Evolutionary conservation across 2,888 invertebrate species (phyloP).

Genomic region (Clivina fossor): DNA sequence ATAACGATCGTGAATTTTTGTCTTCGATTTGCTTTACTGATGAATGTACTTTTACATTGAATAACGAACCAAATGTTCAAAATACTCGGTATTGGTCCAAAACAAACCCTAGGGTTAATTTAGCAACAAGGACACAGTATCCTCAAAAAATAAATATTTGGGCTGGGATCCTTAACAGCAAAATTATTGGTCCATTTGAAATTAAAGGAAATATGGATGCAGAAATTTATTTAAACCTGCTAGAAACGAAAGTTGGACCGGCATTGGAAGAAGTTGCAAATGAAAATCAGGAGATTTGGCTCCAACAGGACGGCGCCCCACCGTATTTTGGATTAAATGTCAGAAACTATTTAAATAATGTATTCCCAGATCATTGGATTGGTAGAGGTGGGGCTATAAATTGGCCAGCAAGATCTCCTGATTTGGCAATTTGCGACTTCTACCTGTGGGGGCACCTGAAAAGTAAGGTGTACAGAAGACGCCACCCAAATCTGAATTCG

Average conservation of each 20-base stretch:
- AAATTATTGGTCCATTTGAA: neutral
- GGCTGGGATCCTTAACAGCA: neutral
- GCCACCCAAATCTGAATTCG: neutral
- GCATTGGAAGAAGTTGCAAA: constrained; percentile 1
- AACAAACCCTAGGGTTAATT: constrained; percentile 5
- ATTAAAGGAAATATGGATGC: constrained; percentile 4
- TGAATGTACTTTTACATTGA: constrained; percentile 2
- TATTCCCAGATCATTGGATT: too few species aligned
- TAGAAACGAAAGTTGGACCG: neutral
- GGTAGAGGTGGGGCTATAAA: too few species aligned
- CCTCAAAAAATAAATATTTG: constrained; percentile 8
- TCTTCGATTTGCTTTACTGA: constrained; percentile 8
- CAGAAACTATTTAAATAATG: too few species aligned
- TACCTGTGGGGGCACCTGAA: constrained; percentile 9
- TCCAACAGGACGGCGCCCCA: constrained; percentile 1
- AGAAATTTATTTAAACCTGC: neutral
- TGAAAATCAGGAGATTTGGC: constrained; percentile 1
- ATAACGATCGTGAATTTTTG: neutral
- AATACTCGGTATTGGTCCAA: neutral
- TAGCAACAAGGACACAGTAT: constrained; percentile 7
- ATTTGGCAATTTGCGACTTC: neutral
- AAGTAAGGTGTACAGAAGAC: neutral
- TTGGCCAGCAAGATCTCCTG: too few species aligned
- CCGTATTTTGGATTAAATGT: too few species aligned
- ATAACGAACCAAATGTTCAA: constrained; percentile 15